These are phyloP conservation scores for Colaptes auratus DNA, from an alignment of 2,113 vertebrate species.

Conservation along the genomic window DNA sequence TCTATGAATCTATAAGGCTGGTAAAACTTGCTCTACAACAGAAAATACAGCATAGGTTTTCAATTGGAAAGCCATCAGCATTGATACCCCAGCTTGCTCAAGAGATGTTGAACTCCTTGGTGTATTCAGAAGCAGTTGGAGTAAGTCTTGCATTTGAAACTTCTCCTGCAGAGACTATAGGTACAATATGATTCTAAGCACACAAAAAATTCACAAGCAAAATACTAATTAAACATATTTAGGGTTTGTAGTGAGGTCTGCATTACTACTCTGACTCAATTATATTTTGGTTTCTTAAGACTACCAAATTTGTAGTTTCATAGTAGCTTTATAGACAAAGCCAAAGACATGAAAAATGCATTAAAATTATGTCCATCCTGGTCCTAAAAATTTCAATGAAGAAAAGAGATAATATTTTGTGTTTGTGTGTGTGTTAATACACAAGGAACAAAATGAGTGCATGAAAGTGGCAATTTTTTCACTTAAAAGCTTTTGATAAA, in stretches of 20 bases:
- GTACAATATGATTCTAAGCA: background rate
- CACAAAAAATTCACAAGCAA: background rate
- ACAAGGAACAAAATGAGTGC: fast-evolving
- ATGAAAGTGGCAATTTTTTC: background rate
- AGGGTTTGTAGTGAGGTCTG: background rate
- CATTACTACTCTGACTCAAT: background rate
- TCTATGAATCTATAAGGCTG: background rate
- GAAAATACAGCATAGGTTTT: background rate
- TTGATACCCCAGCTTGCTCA: background rate
- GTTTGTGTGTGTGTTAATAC: background rate
- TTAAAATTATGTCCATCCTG: background rate
- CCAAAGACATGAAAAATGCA: background rate
- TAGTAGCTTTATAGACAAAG: background rate
- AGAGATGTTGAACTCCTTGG: background rate
- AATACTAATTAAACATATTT: background rate
- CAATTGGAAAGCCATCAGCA: background rate
- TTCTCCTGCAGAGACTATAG: background rate
- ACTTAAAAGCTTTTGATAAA: background rate
- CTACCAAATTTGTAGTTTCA: background rate
- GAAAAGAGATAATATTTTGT: background rate
- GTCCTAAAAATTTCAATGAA: background rate
- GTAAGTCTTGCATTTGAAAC: background rate
- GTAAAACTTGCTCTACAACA: background rate
- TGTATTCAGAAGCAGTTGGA: background rate
- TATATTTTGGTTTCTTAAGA: background rate